Percentiles rank a stretch among this genome's conserved stretches.
These are phyloP conservation scores for Stigmatopora nigra DNA, from an alignment of 2,113 vertebrate species.

Conservation along the genomic window DNA sequence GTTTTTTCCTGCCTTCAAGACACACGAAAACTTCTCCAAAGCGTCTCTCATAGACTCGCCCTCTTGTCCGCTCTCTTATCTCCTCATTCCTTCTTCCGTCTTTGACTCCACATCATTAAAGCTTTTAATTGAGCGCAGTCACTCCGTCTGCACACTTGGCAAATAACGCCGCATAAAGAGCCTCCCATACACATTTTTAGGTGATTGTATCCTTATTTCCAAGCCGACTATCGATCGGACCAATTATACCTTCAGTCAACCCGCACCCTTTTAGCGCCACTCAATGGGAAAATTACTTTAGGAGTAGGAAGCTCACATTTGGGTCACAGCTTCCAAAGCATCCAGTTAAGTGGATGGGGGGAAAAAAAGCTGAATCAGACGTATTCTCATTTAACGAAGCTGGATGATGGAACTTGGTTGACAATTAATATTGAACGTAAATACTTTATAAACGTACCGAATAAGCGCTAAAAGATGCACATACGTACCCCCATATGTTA, in stretches of 20 bases:
- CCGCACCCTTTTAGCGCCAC: conserved; percentile 51
- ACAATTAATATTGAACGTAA: not conserved
- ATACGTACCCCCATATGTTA: not conserved
- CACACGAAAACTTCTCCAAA: conserved; percentile 6
- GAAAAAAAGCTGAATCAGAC: conserved; percentile 34
- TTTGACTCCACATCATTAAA: conserved; percentile 43
- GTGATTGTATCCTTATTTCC: conserved; percentile 37
- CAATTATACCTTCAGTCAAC: conserved; percentile 58
- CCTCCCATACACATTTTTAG: conserved; percentile 48
- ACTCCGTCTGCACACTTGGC: conserved; percentile 18
- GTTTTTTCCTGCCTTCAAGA: not conserved
- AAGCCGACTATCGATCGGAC: conserved; percentile 51
- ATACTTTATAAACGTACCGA: not conserved
- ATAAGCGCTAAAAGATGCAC: not conserved
- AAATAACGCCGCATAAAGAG: conserved; percentile 39
- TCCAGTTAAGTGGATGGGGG: conserved; percentile 43
- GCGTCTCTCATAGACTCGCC: conserved; percentile 13
- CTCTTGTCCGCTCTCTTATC: conserved; percentile 30
- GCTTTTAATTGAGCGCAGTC: conserved; percentile 59
- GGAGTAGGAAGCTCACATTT: conserved; percentile 55
- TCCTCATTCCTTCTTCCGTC: conserved; percentile 14
- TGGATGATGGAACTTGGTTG: conserved; percentile 19
- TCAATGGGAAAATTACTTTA: conserved; percentile 59
- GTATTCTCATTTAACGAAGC: conserved; percentile 17
- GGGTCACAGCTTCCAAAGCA: conserved; percentile 52